Base-by-base conservation (phyloP, 2,113 vertebrate genomes). In the Eurypyga helias region DNA sequence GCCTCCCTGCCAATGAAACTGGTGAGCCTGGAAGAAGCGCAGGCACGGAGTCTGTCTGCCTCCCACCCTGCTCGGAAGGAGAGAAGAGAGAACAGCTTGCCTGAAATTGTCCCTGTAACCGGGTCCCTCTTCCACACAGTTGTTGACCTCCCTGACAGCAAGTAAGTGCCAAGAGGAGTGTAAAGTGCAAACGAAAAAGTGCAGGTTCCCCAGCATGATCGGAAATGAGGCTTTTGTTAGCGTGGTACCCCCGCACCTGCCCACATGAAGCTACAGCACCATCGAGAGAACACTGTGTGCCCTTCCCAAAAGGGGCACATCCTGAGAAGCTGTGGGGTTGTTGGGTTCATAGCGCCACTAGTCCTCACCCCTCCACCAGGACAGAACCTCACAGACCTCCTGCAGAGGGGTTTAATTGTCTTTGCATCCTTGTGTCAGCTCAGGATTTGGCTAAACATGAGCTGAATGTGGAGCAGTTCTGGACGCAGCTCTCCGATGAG, bases 11-110 rank as follows among this genome's bases (percentile, higher is more conserved):
- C 99, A 0, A 99, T 99, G 99, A 99, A 99, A 90, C 97, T 99
- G 94, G 99, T 99, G 98, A 99, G 99, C 91, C 98, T 99, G 89
- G 99, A 99, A 89, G 99, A 99, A 96, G 99, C 99, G 1, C 99
- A 99, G 96, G 99, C 99, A 55, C 98, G 99, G 45, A 99, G 98
- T 41, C 96, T 99, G 58, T 98, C 99, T 26, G 98, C 98, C 13
- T 99, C 99, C 90, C 99, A 99, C 84, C 99, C 99, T 8, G 98
- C 99, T 67, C 98, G 99, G 52, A 99, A 97, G 90, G 99, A 99
- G 64, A 98, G 99, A 82, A 97, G 99, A 81, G 99, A 99, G 92
- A 99, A 99, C 93, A 99, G 99, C 77, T 97, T 99, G 91, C 99
- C 99, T 15, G 98, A 99, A 87, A 99, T 99, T 34, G 99, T 98